Evolutionary conservation across 2,113 vertebrate species (phyloP).

Genomic region (Larimichthys polyactis): DNA sequence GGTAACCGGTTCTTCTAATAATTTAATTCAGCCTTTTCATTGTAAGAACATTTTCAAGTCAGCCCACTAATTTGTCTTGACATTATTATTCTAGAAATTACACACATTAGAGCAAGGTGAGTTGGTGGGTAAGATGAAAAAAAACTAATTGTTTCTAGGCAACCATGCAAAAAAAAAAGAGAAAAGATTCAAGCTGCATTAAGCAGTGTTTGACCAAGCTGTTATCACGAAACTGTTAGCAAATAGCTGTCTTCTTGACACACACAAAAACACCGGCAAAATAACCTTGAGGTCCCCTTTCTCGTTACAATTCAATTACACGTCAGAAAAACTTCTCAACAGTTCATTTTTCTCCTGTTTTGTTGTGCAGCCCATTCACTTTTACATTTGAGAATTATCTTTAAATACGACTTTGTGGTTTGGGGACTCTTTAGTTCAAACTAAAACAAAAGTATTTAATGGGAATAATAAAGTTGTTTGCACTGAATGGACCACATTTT

Average conservation of each 20-base stretch:
- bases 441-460: too few species aligned
- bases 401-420: too few species aligned
- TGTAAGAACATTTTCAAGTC: constrained; percentile 3
- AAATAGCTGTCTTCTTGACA: background rate
- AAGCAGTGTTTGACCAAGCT: background rate
- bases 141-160: background rate
- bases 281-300: background rate
- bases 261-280: background rate
- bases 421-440: too few species aligned
- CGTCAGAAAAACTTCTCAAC: background rate
- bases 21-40: background rate
- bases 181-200: background rate
- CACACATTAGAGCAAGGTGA: background rate
- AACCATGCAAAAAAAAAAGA: background rate
- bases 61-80: background rate
- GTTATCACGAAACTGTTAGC: background rate
- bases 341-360: background rate
- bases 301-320: background rate
- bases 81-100: background rate
- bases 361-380: background rate
- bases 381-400: too few species aligned
- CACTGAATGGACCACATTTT: too few species aligned
- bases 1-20: background rate
- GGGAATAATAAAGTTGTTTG: too few species aligned
- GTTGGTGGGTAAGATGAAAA: background rate